phyloP scores from a whole-genome alignment of 2,888 invertebrate species.

The Penaeus monodon region DNA sequence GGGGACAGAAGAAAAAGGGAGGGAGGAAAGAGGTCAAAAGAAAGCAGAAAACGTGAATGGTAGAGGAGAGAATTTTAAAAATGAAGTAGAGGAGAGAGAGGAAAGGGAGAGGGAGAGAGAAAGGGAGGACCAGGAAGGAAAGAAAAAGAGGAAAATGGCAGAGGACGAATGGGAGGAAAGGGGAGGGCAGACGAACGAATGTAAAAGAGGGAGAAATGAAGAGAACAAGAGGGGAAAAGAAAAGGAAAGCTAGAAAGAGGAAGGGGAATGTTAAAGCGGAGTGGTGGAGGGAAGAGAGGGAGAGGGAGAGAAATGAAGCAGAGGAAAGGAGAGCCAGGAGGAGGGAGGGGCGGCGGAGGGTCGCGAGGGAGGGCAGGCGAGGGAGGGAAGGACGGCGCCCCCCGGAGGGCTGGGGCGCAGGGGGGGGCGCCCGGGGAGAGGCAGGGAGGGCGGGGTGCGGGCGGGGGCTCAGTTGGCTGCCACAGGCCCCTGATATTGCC shows the following conservation, averaged over 20 bases:
- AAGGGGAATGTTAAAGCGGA: neutral
- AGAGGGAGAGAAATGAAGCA: slow-evolving; percentile 13
- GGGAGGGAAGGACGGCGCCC: slow-evolving; percentile 10
- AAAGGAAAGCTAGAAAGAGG: neutral
- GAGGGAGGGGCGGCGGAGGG: slow-evolving; percentile 12
- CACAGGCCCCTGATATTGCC: slow-evolving; percentile 32
- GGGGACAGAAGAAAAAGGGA: too few species aligned
- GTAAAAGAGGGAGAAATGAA: neutral
- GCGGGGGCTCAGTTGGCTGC: slow-evolving; percentile 47
- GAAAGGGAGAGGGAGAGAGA: too few species aligned
- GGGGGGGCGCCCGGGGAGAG: neutral
- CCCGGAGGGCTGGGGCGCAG: neutral
- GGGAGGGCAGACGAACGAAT: too few species aligned
- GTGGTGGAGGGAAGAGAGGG: neutral
- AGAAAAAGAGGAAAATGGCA: too few species aligned
- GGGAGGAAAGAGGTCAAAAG: too few species aligned
- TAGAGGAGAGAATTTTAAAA: too few species aligned
- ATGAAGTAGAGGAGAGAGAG: too few species aligned
- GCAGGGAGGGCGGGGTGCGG: slow-evolving; percentile 5
- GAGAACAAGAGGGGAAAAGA: neutral
- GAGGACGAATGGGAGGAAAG: too few species aligned
- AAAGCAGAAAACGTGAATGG: too few species aligned
- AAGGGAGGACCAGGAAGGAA: too few species aligned
- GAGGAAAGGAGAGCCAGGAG: neutral
- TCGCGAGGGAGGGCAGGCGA: slow-evolving; percentile 1